phyloP scores from a whole-genome alignment of 2,797 vertebrate species.

The Oryzias sinensis region DNA sequence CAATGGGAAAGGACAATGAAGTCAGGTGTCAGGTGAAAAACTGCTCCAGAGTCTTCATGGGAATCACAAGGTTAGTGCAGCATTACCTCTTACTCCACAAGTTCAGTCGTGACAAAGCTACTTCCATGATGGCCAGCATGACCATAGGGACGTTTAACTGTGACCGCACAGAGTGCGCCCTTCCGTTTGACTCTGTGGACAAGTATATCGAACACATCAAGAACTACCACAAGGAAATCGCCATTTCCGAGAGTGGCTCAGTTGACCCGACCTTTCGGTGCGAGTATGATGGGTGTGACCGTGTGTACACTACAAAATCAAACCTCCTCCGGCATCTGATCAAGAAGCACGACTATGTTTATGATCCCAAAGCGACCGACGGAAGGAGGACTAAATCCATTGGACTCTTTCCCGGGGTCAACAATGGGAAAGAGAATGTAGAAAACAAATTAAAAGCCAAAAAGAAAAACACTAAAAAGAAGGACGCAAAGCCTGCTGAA shows the following conservation, averaged over 20 bases:
- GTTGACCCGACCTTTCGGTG: slow-evolving; percentile 90
- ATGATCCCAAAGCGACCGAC: slow-evolving; percentile 73
- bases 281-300: slow-evolving; percentile 90
- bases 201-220: slow-evolving; percentile 95
- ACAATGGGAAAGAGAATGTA: slow-evolving; percentile 82
- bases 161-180: slow-evolving; percentile 90
- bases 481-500: slow-evolving; percentile 74
- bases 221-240: slow-evolving; percentile 88
- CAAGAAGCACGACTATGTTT: slow-evolving; percentile 94
- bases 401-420: slow-evolving; percentile 69
- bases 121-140: slow-evolving; percentile 84
- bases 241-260: slow-evolving; percentile 79
- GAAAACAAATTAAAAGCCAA: slow-evolving; percentile 77
- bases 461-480: slow-evolving; percentile 77
- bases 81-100: slow-evolving; percentile 97
- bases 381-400: slow-evolving; percentile 64
- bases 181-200: slow-evolving; percentile 87
- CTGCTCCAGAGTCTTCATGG: slow-evolving; percentile 95
- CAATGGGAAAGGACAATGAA: slow-evolving; percentile 80
- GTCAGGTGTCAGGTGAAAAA: slow-evolving; percentile 95
- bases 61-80: slow-evolving; percentile 91
- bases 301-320: slow-evolving; percentile 95
- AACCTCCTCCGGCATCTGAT: slow-evolving; percentile 97
- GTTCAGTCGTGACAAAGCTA: slow-evolving; percentile 94
- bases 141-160: slow-evolving; percentile 89